Evolutionary conservation across 35 echinoderm and acorn worm species (phyloP).

Genomic region (Apostichopus californicus): DNA sequence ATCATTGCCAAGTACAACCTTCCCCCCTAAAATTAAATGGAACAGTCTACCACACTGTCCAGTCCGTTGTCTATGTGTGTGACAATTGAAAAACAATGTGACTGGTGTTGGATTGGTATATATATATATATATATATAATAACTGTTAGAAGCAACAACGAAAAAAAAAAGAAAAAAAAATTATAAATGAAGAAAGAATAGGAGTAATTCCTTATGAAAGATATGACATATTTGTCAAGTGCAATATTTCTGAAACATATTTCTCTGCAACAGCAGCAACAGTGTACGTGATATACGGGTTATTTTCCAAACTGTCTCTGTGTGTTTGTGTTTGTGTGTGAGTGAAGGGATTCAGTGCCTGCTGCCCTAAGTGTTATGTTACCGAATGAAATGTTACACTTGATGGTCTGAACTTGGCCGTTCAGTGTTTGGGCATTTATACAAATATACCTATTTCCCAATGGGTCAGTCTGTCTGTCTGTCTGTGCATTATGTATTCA

Average conservation of each 20-base stretch:
- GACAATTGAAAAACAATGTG: constrained; percentile 51
- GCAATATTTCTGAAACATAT: no score
- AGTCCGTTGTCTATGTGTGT: neutral
- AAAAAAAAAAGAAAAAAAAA: no score
- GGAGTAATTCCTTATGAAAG: no score
- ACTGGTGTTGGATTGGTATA: constrained; percentile 1
- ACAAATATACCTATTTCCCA: constrained; percentile 58
- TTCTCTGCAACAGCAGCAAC: no score
- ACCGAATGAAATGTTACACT: constrained; percentile 41
- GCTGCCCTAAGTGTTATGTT: constrained; percentile 10
- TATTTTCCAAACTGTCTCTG: no score
- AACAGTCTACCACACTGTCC: constrained; percentile 30
- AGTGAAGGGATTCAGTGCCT: neutral
- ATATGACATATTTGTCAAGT: no score
- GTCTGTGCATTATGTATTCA: constrained; percentile 57
- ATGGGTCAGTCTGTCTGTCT: constrained; percentile 61
- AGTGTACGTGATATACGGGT: no score
- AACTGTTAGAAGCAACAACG: no score
- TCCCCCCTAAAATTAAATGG: constrained; percentile 21
- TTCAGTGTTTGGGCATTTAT: constrained; percentile 52
- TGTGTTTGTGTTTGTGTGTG: neutral
- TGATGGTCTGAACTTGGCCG: constrained; percentile 53
- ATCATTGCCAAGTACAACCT: constrained; percentile 4
- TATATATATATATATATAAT: no score
- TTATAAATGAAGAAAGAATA: no score